These are phyloP conservation scores for Tangara arthus DNA, from an alignment of 2,797 vertebrate genomes.

Conservation along the genomic window DNA sequence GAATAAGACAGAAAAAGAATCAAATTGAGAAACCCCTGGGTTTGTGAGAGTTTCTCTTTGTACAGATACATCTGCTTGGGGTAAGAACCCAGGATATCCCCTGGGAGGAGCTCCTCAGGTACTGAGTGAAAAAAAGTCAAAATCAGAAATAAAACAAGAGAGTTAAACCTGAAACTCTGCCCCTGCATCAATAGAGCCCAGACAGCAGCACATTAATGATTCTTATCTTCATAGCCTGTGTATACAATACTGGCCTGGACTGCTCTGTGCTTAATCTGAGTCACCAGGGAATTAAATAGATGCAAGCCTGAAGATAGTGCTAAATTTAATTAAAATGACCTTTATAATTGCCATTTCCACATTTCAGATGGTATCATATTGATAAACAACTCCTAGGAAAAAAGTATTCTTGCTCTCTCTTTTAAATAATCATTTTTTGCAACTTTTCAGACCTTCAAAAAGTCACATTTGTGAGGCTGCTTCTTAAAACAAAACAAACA, in stretches of 20 bases:
- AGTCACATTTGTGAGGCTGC: not conserved
- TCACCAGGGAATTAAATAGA: not conserved
- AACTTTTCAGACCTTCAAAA: not conserved
- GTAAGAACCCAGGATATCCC: not conserved
- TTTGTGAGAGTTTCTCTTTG: not conserved
- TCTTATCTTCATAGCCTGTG: not conserved
- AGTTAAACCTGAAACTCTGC: not conserved
- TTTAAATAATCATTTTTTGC: not conserved
- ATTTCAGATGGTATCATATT: not conserved
- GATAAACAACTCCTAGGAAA: not conserved
- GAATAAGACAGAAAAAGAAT: rapidly evolving
- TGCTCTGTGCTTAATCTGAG: not conserved
- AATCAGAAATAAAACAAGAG: not conserved
- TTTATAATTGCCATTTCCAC: constrained; percentile 2
- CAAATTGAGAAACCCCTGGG: rapidly evolving
- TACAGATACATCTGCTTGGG: rapidly evolving
- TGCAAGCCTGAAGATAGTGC: not conserved
- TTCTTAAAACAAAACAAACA: not conserved
- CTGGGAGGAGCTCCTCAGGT: not conserved
- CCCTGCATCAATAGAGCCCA: not conserved
- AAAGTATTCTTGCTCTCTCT: not conserved
- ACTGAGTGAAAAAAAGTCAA: not conserved
- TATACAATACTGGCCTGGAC: not conserved
- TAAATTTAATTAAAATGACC: constrained; percentile 11
- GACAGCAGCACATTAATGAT: not conserved